Evolutionary conservation across 2,797 vertebrate species (phyloP).

Genomic region (Onychomys torridus): DNA sequence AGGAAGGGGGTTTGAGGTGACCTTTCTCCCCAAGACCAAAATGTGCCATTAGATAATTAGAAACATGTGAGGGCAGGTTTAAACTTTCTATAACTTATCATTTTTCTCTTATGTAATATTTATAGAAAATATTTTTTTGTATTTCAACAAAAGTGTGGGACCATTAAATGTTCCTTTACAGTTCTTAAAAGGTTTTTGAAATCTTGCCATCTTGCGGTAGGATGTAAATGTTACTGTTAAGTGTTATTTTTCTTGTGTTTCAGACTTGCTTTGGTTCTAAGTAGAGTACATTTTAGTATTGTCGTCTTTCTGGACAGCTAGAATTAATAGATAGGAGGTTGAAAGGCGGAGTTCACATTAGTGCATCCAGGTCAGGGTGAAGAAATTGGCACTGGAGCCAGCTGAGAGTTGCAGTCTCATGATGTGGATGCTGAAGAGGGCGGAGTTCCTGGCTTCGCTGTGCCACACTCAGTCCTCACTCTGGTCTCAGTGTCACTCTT

Average conservation of each 20-base stretch:
- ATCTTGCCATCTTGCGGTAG: conserved; percentile 58
- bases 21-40: conserved; percentile 57
- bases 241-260: conserved; percentile 80
- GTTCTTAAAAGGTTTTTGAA: conserved; percentile 74
- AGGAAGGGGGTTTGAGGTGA: conserved; percentile 39
- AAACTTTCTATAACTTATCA: conserved; percentile 84
- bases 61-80: conserved; percentile 77
- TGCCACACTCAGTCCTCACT: too few species aligned
- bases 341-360: background rate
- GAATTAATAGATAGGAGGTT: conserved; percentile 13
- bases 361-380: background rate
- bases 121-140: conserved; percentile 81
- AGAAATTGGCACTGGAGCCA: background rate
- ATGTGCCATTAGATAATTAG: conserved; percentile 70
- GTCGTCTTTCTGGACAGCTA: conserved; percentile 6
- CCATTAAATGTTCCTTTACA: conserved; percentile 70
- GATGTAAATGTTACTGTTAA: conserved; percentile 73
- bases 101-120: conserved; percentile 84
- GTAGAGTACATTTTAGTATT: conserved; percentile 73
- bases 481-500: background rate
- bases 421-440: background rate
- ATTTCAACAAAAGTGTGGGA: conserved; percentile 78
- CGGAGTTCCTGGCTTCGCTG: background rate
- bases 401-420: background rate
- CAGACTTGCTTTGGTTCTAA: conserved; percentile 72